These are phyloP conservation scores for Cheumatopsyche charites DNA, from an alignment of 1,140 invertebrate genomes.

Conservation along the genomic window DNA sequence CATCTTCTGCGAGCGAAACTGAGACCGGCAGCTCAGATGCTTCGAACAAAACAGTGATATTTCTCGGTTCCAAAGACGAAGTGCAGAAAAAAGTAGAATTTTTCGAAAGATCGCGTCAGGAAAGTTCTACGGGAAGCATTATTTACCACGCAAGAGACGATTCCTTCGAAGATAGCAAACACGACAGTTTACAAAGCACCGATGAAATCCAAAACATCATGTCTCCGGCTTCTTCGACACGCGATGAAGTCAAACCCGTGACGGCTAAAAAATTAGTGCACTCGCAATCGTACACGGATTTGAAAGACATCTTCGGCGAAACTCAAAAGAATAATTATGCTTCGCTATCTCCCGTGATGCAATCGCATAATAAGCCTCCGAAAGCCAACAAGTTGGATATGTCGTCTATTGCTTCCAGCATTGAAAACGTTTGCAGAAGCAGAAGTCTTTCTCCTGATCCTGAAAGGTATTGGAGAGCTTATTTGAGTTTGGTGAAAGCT, in stretches of 20 bases:
- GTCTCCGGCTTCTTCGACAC: conserved; percentile 34
- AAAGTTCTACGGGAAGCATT: conserved; percentile 56
- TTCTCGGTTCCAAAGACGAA: conserved; percentile 62
- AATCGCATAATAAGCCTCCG: conserved; percentile 52
- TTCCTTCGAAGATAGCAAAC: conserved; percentile 57
- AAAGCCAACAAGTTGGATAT: conserved; percentile 22
- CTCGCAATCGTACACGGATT: conserved; percentile 73
- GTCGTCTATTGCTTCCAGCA: conserved; percentile 61
- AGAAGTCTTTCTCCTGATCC: conserved; percentile 71
- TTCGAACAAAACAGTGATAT: conserved; percentile 70
- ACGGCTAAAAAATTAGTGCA: conserved; percentile 54
- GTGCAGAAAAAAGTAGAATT: conserved; percentile 78
- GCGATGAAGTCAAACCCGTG: conserved; percentile 46
- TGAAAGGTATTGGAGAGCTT: conserved; percentile 72
- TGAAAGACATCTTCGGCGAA: conserved; percentile 82
- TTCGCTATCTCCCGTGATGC: conserved; percentile 54
- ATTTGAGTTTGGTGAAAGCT: conserved; percentile 70
- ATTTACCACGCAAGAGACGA: conserved; percentile 64
- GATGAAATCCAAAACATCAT: conserved; percentile 51
- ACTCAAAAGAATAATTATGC: conserved; percentile 61
- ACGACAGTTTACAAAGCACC: conserved; percentile 51
- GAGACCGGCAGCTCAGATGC: conserved; percentile 74
- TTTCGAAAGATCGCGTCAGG: conserved; percentile 69
- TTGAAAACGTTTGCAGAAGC: conserved; percentile 68
- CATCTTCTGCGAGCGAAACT: conserved; percentile 64